Conservation (phyloP, 2,797 vertebrate genomes). For the Selene dorsalis region DNA sequence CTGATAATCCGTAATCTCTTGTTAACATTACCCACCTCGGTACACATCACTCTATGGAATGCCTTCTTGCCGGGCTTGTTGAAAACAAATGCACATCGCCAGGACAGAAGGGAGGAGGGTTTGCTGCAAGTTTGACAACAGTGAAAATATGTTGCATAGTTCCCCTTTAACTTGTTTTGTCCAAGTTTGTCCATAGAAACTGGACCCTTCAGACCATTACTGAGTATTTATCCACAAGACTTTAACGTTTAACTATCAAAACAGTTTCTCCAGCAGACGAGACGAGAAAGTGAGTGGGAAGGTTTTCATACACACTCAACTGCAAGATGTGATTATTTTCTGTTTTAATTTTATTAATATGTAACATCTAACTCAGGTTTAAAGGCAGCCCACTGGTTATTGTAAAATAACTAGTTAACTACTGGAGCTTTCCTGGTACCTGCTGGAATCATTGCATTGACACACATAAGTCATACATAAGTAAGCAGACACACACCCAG, state of each 20-base stretch:
- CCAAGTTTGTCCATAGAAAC: background rate
- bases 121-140: no score
- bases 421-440: background rate
- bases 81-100: no score
- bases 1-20: no score
- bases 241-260: no score
- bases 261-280: background rate
- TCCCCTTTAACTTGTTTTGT: background rate
- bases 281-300: no score
- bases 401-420: conserved; percentile 6
- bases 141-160: no score
- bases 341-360: no score
- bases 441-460: background rate
- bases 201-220: background rate
- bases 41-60: no score
- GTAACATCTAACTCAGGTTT: background rate
- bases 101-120: no score
- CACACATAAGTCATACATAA: conserved; percentile 15
- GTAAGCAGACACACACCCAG: conserved; percentile 20
- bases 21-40: no score
- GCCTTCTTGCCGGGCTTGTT: no score
- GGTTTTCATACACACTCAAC: background rate
- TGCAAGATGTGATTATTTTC: background rate
- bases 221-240: no score
- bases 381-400: background rate